Evolutionary conservation across 2,888 invertebrate genomes (phyloP), one percentile per base, ranked within the genome.

Genomic region (Trachelus iudaicus): DNA sequence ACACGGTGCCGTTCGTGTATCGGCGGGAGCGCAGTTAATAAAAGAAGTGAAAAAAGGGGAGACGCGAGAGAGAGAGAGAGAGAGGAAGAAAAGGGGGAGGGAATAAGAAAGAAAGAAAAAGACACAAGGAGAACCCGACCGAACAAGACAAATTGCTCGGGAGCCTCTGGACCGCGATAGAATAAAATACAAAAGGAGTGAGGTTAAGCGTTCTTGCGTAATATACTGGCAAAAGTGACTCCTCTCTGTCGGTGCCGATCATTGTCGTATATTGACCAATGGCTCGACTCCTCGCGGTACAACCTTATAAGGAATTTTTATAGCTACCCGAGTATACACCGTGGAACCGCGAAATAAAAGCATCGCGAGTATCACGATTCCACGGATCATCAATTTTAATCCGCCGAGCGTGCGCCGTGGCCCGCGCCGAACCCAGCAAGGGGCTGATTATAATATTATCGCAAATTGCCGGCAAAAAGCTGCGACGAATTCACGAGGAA

Each of bases 371-470:
- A 76, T 77, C 77, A 81, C 75, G 81, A 85, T 85, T 87, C 80
- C 83, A 85, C 80, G 85, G 85, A 83, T 84, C 88, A 85, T 87
- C 84, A 85, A 88, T 88, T 88, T 88, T 82, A 79, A 76, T 80
- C 79, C 56, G 9, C 75, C 77, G 79, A 75, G 80, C 84, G 76
- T 73, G 75, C 56, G 56, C 56, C 56, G 56, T 73, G 81, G 80
- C 79, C 82, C 81, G 81, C 82, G 78, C 56, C 81, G 73, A 69
- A 75, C 37, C 69, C 83, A 81, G 83, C 85, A 83, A 87, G 82
- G 83, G 83, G 81, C 82, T 86, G 85, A 87, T 89, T 88, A 86
- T 85, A 85, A 87, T 89, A 88, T 88, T 88, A 86, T 82, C 85
- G 85, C 83, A 87, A 89, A 89, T 89, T 86, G 83, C 85, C 84